Conservation (phyloP, 2,888 invertebrate genomes). For the Eupithecia centaureata region DNA sequence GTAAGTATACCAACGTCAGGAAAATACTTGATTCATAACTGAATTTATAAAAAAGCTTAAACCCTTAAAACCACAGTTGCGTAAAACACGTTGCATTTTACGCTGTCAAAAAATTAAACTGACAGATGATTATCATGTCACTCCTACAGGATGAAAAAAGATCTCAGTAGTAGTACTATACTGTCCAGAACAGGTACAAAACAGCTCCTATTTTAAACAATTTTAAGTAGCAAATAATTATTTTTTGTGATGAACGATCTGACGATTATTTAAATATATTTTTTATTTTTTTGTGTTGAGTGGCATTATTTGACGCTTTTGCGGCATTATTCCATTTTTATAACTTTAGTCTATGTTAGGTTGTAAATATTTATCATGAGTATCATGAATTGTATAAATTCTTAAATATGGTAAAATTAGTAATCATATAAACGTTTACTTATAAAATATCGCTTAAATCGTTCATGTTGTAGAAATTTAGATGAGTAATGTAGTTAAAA, state of each 20-base stretch:
- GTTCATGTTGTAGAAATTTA: slow-evolving; percentile 81
- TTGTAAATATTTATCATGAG: slow-evolving; percentile 78
- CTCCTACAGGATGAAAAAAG: slow-evolving; percentile 28
- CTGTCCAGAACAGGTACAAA: slow-evolving; percentile 39
- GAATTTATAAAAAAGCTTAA: background rate
- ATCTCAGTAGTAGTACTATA: slow-evolving; percentile 36
- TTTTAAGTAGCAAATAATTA: slow-evolving; percentile 39
- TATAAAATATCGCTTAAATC: slow-evolving; percentile 68
- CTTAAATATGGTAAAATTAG: slow-evolving; percentile 64
- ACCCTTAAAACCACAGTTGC: background rate
- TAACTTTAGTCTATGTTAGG: slow-evolving; percentile 40
- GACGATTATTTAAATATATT: slow-evolving; percentile 48
- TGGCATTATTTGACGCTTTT: slow-evolving; percentile 44
- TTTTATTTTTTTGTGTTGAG: slow-evolving; percentile 48
- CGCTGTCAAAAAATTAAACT: background rate
- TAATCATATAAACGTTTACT: slow-evolving; percentile 70
- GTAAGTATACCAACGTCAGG: background rate
- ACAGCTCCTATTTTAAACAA: slow-evolving; percentile 42
- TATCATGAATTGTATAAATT: slow-evolving; percentile 68
- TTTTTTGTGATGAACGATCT: slow-evolving; percentile 59
- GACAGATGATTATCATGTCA: slow-evolving; percentile 1
- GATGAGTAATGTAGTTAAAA: slow-evolving; percentile 63
- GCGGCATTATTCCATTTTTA: slow-evolving; percentile 41
- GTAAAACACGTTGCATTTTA: background rate
- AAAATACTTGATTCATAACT: background rate